Evolutionary conservation across 2,113 vertebrate species (phyloP), one percentile per base, ranked within the genome.

Genomic region (Pollimyrus isidori): DNA sequence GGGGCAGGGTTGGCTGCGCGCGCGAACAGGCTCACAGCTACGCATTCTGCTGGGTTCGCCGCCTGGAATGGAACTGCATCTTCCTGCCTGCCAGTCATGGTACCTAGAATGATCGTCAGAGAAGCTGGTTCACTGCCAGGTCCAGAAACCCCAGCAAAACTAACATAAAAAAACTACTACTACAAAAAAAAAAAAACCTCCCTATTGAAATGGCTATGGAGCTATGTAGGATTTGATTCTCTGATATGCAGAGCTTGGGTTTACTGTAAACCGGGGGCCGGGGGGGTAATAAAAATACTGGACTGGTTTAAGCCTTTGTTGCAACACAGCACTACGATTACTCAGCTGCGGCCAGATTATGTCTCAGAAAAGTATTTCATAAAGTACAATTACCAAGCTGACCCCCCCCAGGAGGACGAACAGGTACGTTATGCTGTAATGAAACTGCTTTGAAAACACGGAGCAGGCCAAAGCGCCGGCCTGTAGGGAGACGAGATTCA

Each of bases 331-430:
- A 56, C 62, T 65, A 90, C 91, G 90, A 92, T 91, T 92, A 91
- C 91, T 91, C 90, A 92, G 90, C 91, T 90, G 52, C 93, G 94
- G 88, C 94, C 94, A 65, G 92, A 93, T 95, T 95, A 94, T 94
- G 95, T 94, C 95, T 94, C 91, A 92, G 92, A 92, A 91, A 93
- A 93, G 91, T 93, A 94, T 92, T 94, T 95, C 91, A 94, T 93
- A 91, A 94, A 92, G 80, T 91, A 92, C 93, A 94, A 94, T 94
- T 95, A 94, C 92, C 92, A 39, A 48, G 89, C 90, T 89, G 90
- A 90, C 90, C 92, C 91, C 91, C 88, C 88, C 53, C 85, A 85
- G 7, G 7, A 90, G 91, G 92, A 91, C 26, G 56, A 90, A 90
- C 92, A 91, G 90, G 92, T 91, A 62, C 88, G 48, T 23, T 84